phyloP scores from a whole-genome alignment of 2,797 vertebrate species.

The Delichon dasypus region DNA sequence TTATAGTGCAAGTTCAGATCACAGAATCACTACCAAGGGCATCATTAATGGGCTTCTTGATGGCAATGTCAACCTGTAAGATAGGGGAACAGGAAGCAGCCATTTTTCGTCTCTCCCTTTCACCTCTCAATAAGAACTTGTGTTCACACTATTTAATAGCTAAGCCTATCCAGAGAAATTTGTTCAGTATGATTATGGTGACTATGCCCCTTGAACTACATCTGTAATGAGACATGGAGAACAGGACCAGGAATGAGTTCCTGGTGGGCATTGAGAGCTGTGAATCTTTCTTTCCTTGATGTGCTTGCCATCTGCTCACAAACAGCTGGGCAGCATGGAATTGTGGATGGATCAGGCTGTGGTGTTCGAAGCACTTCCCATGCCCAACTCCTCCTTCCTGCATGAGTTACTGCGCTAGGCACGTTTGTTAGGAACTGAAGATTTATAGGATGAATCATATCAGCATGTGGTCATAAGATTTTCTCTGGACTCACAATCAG shows the following conservation, averaged over 20 bases:
- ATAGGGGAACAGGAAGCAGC: neutral
- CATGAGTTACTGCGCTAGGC: neutral
- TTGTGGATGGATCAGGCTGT: fast-evolving
- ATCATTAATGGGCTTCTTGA: neutral
- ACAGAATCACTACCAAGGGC: neutral
- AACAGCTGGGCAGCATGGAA: neutral
- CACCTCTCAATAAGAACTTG: neutral
- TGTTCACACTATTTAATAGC: neutral
- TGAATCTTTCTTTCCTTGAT: neutral
- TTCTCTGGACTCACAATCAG: neutral
- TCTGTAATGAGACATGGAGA: neutral
- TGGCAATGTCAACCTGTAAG: neutral
- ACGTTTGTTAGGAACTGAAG: neutral
- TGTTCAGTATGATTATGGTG: neutral
- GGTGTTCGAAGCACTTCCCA: neutral
- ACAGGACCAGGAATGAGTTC: neutral
- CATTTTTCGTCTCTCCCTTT: neutral
- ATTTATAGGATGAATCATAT: neutral
- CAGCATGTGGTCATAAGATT: neutral
- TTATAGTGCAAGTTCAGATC: neutral
- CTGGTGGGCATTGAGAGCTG: neutral
- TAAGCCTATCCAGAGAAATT: neutral
- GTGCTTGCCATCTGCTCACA: neutral
- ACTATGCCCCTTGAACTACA: neutral
- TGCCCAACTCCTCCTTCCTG: neutral